Percentiles rank a stretch among this genome's conserved stretches.
Conservation (phyloP, 2,888 invertebrate genomes). For the Stenodema calcarata region DNA sequence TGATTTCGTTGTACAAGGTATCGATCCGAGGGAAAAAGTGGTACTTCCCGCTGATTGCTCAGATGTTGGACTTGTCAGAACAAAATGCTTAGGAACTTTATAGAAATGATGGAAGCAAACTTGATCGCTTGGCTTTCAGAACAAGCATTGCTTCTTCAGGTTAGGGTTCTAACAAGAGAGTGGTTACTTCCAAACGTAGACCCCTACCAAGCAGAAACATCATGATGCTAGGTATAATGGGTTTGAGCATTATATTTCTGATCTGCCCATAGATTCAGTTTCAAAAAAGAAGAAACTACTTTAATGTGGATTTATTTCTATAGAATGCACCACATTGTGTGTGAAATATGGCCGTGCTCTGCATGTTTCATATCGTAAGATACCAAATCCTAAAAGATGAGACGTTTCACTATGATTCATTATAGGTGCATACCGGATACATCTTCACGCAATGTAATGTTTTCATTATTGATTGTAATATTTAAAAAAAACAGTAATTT, state of each 20-base stretch:
- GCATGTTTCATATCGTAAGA: neutral
- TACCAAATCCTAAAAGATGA: neutral
- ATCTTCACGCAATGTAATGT: neutral
- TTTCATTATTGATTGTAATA: neutral
- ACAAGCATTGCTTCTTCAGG: slow-evolving; percentile 51
- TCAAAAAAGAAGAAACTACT: neutral
- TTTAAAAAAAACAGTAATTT: too few relatives aligned
- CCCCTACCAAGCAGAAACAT: neutral
- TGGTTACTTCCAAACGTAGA: neutral
- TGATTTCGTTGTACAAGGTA: too few relatives aligned
- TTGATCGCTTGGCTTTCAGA: slow-evolving; percentile 57
- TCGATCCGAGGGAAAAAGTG: too few relatives aligned
- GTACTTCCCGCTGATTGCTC: slow-evolving; percentile 18
- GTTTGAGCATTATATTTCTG: neutral
- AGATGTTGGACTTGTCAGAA: neutral
- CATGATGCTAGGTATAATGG: neutral
- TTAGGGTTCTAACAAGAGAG: slow-evolving; percentile 1
- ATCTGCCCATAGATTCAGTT: neutral
- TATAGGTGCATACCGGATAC: neutral
- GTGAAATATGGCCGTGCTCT: neutral
- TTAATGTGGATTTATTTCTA: neutral
- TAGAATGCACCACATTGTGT: neutral
- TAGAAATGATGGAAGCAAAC: slow-evolving; percentile 50
- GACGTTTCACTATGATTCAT: neutral
- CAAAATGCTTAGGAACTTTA: slow-evolving; percentile 57